phyloP scores from a whole-genome alignment of 1,140 invertebrate species.

The Araneus ventricosus region DNA sequence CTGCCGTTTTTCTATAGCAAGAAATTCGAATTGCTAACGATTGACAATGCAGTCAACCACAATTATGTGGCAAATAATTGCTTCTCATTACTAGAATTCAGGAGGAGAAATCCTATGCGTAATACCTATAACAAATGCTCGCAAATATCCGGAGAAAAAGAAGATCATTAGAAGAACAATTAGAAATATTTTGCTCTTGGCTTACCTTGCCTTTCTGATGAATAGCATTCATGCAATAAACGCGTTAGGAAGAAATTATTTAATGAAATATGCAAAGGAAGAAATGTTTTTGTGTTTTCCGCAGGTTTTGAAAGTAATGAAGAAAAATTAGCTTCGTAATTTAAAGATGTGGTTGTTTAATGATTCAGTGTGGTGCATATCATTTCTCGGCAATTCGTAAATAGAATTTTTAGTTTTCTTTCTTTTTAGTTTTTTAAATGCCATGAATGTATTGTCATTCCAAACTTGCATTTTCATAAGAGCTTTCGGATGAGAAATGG shows the following conservation, averaged over 20 bases:
- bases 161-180: constrained; percentile 14
- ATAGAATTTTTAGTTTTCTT: too few species aligned
- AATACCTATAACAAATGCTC: constrained; percentile 43
- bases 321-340: neutral
- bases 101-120: neutral
- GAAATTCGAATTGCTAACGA: neutral
- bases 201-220: neutral
- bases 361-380: neutral
- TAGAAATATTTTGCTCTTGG: neutral
- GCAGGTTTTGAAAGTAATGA: neutral
- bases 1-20: neutral
- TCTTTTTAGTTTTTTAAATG: constrained; percentile 6
- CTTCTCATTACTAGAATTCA: neutral
- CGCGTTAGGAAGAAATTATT: constrained; percentile 1
- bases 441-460: too few species aligned
- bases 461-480: neutral
- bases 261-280: constrained; percentile 6
- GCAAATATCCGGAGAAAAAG: constrained; percentile 17
- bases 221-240: constrained; percentile 2
- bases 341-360: neutral
- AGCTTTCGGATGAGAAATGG: neutral
- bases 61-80: constrained; percentile 37
- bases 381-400: neutral
- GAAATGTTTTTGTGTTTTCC: neutral
- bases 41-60: constrained; percentile 28